Percentiles rank a stretch among this genome's conserved stretches.
These are phyloP conservation scores for Temnopleurus reevesii DNA, from an alignment of 53 echinoderm and acorn worm species.

Conservation along the genomic window DNA sequence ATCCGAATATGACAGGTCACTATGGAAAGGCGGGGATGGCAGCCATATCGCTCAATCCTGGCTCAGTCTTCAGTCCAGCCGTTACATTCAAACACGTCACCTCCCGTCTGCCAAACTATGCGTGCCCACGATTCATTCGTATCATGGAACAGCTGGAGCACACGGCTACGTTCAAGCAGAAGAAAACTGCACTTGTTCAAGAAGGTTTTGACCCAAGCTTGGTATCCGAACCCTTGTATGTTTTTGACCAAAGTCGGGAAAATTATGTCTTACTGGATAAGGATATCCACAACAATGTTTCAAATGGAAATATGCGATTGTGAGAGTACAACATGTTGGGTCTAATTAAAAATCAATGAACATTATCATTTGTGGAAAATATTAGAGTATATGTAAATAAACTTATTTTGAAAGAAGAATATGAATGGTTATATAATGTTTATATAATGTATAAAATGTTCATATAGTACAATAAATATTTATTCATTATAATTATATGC, in stretches of 20 bases:
- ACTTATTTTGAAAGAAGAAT: too few species aligned
- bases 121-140: constrained; percentile 90
- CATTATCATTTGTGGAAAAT: too few species aligned
- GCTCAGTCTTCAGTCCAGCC: constrained; percentile 61
- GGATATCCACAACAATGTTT: constrained; percentile 63
- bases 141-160: constrained; percentile 74
- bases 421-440: too few species aligned
- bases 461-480: too few species aligned
- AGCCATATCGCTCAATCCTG: constrained; percentile 67
- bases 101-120: constrained; percentile 77
- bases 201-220: constrained; percentile 81
- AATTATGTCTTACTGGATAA: constrained; percentile 68
- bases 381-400: too few species aligned
- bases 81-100: constrained; percentile 69
- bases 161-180: constrained; percentile 95
- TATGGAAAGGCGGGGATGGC: constrained; percentile 98
- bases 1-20: too few species aligned
- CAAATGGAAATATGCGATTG: constrained; percentile 57
- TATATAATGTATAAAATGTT: too few species aligned
- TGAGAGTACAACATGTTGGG: too few species aligned
- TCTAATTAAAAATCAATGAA: too few species aligned
- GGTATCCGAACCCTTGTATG: constrained; percentile 21
- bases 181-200: constrained; percentile 75
- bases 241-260: constrained; percentile 1
- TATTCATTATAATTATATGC: too few species aligned